Conservation (phyloP, 2,888 invertebrate species). For the Chydorus sphaericus region DNA sequence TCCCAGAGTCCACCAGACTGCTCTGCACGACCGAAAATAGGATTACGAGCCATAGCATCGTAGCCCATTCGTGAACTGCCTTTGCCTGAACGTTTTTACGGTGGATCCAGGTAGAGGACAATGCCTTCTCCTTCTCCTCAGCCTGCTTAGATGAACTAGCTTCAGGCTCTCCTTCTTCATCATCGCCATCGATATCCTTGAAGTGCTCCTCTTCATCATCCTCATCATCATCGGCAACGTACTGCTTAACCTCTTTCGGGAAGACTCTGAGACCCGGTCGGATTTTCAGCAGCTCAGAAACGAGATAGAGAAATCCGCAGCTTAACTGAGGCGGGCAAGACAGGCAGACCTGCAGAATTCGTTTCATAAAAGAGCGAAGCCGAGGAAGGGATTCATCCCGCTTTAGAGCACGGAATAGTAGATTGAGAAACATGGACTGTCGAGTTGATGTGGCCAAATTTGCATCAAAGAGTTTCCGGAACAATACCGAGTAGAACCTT, state of each 20-base stretch:
- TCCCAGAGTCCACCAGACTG: slow-evolving; percentile 12
- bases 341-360: slow-evolving; percentile 48
- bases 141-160: slow-evolving; percentile 21
- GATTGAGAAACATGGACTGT: slow-evolving; percentile 66
- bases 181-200: slow-evolving; percentile 22
- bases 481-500: slow-evolving; percentile 76
- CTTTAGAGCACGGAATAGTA: slow-evolving; percentile 70
- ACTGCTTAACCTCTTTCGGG: slow-evolving; percentile 19
- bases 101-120: slow-evolving; percentile 27
- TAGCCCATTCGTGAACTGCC: slow-evolving; percentile 24
- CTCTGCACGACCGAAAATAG: slow-evolving; percentile 59
- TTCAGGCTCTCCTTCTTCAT: slow-evolving; percentile 21
- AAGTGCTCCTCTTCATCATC: slow-evolving; percentile 28
- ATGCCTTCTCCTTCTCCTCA: slow-evolving; percentile 16
- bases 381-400: slow-evolving; percentile 56
- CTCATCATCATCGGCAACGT: slow-evolving; percentile 21
- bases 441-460: slow-evolving; percentile 46
- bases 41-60: slow-evolving; percentile 54
- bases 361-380: slow-evolving; percentile 69
- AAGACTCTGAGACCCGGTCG: slow-evolving; percentile 19
- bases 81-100: slow-evolving; percentile 21
- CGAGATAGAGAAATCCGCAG: slow-evolving; percentile 64
- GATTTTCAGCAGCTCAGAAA: slow-evolving; percentile 47
- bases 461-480: slow-evolving; percentile 67
- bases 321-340: slow-evolving; percentile 59